Evolutionary conservation across 2,888 invertebrate species (phyloP).

Genomic region (Heliconius ismenius): DNA sequence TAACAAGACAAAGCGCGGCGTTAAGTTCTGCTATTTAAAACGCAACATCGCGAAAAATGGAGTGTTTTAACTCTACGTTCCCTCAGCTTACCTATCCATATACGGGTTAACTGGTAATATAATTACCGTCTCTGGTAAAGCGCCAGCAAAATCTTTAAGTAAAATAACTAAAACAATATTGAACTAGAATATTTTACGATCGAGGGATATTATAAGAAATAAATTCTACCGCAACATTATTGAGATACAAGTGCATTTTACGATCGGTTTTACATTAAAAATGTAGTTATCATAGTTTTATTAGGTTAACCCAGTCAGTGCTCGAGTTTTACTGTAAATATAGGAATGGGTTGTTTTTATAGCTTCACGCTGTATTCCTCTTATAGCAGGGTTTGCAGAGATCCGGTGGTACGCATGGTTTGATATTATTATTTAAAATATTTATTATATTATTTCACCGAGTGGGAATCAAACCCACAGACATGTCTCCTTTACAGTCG

Average conservation of each 20-base stretch:
- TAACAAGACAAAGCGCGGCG: too few relatives aligned
- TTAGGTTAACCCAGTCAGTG: neutral
- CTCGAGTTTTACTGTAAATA: neutral
- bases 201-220: neutral
- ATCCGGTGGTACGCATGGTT: too few relatives aligned
- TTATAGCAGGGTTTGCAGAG: neutral
- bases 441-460: neutral
- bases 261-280: constrained; percentile 27
- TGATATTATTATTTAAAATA: neutral
- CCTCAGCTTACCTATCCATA: neutral
- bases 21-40: too few relatives aligned
- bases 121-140: constrained; percentile 5
- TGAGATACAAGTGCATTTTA: constrained; percentile 21
- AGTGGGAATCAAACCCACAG: neutral
- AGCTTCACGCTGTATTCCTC: neutral
- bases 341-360: neutral
- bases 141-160: constrained; percentile 1
- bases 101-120: neutral
- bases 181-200: constrained; percentile 15
- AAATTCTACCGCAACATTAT: constrained; percentile 9
- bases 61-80: neutral
- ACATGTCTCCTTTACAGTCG: neutral
- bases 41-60: too few relatives aligned
- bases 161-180: constrained; percentile 7
- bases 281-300: constrained; percentile 20